Evolutionary conservation across 2,888 invertebrate species (phyloP).

Genomic region (Spisula solida): DNA sequence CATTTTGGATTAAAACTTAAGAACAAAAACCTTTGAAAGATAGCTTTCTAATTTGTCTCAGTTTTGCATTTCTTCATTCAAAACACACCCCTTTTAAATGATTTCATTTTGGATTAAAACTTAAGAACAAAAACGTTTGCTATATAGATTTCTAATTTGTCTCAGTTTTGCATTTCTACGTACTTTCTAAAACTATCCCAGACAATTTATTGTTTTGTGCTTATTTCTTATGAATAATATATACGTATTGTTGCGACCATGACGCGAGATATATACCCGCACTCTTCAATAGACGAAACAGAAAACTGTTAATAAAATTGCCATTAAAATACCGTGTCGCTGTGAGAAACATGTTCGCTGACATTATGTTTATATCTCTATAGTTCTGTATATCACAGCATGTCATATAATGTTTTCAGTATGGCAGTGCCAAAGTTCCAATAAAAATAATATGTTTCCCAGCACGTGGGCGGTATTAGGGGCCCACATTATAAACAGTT

Average conservation of each 20-base stretch:
- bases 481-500: neutral
- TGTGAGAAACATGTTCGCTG: conserved; percentile 18
- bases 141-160: neutral
- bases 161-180: neutral
- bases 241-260: neutral
- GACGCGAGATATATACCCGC: neutral
- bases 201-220: neutral
- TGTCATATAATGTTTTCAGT: neutral
- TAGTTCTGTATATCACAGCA: conserved; percentile 24
- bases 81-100: neutral
- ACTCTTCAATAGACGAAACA: neutral
- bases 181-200: neutral
- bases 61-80: neutral
- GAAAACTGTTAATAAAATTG: conserved; percentile 13
- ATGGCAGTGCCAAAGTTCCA: neutral
- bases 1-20: conserved; percentile 11
- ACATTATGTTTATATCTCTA: conserved; percentile 13
- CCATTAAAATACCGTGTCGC: neutral
- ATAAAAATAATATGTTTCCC: conserved; percentile 20
- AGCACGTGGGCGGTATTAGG: neutral
- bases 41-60: neutral
- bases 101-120: neutral
- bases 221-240: neutral
- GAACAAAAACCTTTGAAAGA: neutral
- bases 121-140: neutral